Conservation (phyloP, 2,888 invertebrate species). For the Calephelis perditalis region DNA sequence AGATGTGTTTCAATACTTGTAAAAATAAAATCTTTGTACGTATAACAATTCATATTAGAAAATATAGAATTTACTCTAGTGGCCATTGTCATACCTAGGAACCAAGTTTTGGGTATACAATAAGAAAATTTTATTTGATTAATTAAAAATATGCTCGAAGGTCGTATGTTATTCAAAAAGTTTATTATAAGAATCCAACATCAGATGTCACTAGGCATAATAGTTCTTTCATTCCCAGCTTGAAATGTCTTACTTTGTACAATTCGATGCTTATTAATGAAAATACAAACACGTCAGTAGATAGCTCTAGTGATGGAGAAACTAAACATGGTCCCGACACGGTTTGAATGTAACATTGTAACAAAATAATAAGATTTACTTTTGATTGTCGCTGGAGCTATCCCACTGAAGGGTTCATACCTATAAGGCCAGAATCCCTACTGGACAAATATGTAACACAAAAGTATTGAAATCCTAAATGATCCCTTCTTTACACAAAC, state of each 20-base stretch:
- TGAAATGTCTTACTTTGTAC: slow-evolving; percentile 12
- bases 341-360: neutral
- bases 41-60: no score
- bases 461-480: no score
- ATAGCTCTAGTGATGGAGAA: slow-evolving; percentile 10
- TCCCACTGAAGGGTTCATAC: neutral
- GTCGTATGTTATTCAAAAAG: neutral
- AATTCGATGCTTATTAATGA: slow-evolving; percentile 13
- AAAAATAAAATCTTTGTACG: no score
- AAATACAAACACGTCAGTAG: slow-evolving; percentile 9
- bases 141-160: no score
- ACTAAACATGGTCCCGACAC: slow-evolving; percentile 10
- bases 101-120: no score
- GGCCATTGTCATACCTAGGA: no score
- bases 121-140: no score
- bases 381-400: slow-evolving; percentile 11
- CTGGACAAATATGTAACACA: neutral
- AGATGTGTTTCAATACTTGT: no score
- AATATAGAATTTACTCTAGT: no score
- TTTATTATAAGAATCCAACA: slow-evolving; percentile 9
- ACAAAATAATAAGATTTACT: slow-evolving; percentile 9
- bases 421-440: neutral
- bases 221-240: slow-evolving; percentile 9
- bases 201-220: slow-evolving; percentile 7
- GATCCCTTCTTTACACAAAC: no score